A percentile compares a stretch with the other conserved stretches of the same genome.
phyloP scores from a whole-genome alignment of 2,797 vertebrate genomes.

The Phataginus tricuspis region DNA sequence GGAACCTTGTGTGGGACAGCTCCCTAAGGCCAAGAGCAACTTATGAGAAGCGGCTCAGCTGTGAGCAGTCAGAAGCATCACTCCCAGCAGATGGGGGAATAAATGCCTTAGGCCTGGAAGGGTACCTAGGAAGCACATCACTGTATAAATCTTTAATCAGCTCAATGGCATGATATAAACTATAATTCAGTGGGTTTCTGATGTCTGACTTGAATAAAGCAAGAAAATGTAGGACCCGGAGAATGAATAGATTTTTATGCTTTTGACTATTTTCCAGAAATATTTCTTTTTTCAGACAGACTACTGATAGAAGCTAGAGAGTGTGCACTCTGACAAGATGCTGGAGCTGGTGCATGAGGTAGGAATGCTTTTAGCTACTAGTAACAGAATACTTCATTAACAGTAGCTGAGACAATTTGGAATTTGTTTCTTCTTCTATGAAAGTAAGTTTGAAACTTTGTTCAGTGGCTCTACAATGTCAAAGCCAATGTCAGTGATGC shows the following conservation, averaged over 20 bases:
- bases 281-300: neutral
- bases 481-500: neutral
- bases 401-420: neutral
- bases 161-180: neutral
- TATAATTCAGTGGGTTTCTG: conserved; percentile 39
- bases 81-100: neutral
- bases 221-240: neutral
- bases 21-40: neutral
- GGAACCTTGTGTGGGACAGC: neutral
- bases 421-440: neutral
- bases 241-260: conserved; percentile 7
- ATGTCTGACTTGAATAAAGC: neutral
- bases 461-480: neutral
- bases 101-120: neutral
- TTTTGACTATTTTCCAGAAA: conserved; percentile 10
- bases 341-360: neutral
- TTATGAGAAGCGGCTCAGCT: neutral
- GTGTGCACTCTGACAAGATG: neutral
- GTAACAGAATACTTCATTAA: conserved; percentile 24
- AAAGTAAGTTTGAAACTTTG: conserved; percentile 51
- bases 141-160: conserved; percentile 23
- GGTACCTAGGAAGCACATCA: neutral
- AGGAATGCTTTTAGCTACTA: conserved; percentile 8
- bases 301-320: neutral
- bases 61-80: neutral